These are phyloP conservation scores for Lepidostoma basale DNA, from an alignment of 1,140 invertebrate genomes.

Conservation along the genomic window DNA sequence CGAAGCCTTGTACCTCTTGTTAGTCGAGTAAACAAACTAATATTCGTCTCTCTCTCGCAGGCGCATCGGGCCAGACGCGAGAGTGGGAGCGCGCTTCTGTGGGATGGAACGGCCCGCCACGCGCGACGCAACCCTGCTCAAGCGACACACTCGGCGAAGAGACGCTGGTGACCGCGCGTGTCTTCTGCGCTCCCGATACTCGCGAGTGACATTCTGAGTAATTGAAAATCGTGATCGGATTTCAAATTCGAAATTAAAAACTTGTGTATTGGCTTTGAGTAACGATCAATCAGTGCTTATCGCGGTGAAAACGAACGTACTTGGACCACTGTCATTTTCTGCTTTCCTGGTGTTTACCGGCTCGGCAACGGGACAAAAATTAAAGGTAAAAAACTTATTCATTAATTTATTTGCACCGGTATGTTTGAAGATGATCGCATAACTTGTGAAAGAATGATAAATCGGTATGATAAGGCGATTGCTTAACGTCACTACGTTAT, in stretches of 20 bases:
- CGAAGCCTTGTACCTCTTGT: background rate
- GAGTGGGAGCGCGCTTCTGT: constrained; percentile 10
- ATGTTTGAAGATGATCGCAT: no score
- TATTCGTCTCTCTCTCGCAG: background rate
- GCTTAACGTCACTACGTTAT: no score
- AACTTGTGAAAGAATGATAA: no score
- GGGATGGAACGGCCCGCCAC: background rate
- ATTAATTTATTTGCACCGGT: no score
- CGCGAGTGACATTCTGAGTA: constrained; percentile 29
- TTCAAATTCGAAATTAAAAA: constrained; percentile 4
- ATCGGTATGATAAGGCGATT: no score
- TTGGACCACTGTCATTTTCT: constrained; percentile 30
- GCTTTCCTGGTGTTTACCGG: constrained; percentile 12
- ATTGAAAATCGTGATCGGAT: constrained; percentile 3
- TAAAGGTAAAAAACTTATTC: no score
- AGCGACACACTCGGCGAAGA: constrained; percentile 23
- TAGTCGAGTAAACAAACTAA: background rate
- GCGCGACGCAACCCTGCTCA: constrained; percentile 18
- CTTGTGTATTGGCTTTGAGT: constrained; percentile 4
- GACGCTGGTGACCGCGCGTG: constrained; percentile 27
- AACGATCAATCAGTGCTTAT: constrained; percentile 8
- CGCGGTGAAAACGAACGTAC: constrained; percentile 11
- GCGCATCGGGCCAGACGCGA: background rate
- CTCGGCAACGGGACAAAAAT: no score
- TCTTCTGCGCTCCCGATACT: constrained; percentile 28